Conservation (phyloP, 1,140 invertebrate species). For the Heliconius nattereri region DNA sequence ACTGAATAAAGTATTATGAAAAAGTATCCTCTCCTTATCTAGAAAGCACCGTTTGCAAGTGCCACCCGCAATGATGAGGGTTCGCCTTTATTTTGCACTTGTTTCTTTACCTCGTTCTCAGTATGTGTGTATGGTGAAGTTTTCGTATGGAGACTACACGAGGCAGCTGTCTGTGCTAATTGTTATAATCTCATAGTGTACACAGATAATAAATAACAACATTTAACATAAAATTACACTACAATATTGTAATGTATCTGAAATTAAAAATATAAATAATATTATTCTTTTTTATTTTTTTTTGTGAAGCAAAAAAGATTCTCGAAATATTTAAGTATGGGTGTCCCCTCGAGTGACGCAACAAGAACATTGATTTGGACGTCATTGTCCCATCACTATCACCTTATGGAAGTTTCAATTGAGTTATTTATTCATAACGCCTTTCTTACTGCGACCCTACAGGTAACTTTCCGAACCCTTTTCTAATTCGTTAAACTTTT, state of each 20-base stretch:
- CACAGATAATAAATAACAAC: neutral
- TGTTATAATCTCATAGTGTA: constrained; percentile 13
- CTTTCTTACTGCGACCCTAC: neutral
- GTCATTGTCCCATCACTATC: constrained; percentile 1
- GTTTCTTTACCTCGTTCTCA: constrained; percentile 32
- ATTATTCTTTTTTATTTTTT: too few species aligned
- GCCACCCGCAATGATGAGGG: constrained; percentile 69
- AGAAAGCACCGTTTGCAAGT: constrained; percentile 46
- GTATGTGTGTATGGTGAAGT: constrained; percentile 17
- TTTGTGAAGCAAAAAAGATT: neutral
- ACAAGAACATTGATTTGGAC: constrained; percentile 17
- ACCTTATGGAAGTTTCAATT: constrained; percentile 24
- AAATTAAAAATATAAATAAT: too few species aligned
- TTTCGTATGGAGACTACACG: constrained; percentile 29
- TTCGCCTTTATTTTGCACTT: constrained; percentile 49
- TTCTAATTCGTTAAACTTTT: constrained; percentile 6
- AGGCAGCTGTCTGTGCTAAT: constrained; percentile 31
- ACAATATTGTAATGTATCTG: too few species aligned
- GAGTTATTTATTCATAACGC: constrained; percentile 12
- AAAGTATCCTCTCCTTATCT: constrained; percentile 75
- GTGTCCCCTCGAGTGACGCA: neutral
- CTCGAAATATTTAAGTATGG: neutral
- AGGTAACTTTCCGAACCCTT: constrained; percentile 18
- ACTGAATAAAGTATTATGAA: constrained; percentile 80
- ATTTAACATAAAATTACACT: too few species aligned